These are phyloP conservation scores for Charina bottae DNA, from an alignment of 2,113 vertebrate genomes.

Conservation along the genomic window DNA sequence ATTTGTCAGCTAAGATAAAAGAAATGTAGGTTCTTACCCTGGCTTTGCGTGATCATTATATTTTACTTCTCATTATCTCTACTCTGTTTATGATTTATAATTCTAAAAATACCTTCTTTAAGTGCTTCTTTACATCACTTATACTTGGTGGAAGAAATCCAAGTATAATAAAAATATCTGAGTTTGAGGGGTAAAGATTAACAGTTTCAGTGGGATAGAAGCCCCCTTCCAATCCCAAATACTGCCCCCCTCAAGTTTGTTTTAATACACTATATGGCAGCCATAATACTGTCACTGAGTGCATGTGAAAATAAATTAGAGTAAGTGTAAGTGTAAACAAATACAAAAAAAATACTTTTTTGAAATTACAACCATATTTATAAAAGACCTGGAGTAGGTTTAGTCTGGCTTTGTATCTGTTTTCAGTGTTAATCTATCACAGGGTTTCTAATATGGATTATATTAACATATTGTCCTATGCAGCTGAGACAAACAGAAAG, in stretches of 20 bases:
- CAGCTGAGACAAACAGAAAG: not conserved
- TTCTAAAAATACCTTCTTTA: not conserved
- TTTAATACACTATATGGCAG: not conserved
- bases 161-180: not conserved
- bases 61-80: conserved; percentile 15
- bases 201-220: not conserved
- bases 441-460: not conserved
- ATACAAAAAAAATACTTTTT: not conserved
- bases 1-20: conserved; percentile 3
- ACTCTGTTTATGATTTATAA: conserved; percentile 1
- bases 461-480: not conserved
- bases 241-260: not conserved
- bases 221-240: not conserved
- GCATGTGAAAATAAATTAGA: not conserved
- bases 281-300: not conserved
- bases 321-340: not conserved
- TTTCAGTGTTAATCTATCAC: not conserved
- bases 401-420: not conserved
- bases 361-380: not conserved
- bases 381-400: not conserved
- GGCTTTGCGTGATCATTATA: not conserved
- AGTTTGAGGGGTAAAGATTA: not conserved
- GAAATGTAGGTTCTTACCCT: conserved; percentile 7
- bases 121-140: not conserved
- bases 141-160: not conserved